Conservation (phyloP, 2,888 invertebrate species). For the Melipona beecheii region DNA sequence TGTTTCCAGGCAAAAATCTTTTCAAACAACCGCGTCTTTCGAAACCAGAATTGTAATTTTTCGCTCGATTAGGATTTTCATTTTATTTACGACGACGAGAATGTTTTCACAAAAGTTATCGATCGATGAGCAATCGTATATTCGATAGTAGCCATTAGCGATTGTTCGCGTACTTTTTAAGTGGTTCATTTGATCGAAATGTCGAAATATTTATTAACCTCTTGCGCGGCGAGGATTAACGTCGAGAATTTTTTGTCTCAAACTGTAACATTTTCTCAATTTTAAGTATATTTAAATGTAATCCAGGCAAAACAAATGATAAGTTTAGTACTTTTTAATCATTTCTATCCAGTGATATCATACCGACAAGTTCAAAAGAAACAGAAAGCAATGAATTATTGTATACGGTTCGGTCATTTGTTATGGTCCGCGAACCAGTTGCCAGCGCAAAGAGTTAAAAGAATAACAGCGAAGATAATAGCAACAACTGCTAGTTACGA, state of each 20-base stretch:
- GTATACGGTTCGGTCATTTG: too few species aligned
- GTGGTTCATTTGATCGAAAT: neutral
- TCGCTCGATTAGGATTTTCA: neutral
- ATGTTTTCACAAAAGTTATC: neutral
- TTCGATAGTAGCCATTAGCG: conserved; percentile 34
- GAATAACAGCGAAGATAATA: neutral
- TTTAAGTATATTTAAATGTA: too few species aligned
- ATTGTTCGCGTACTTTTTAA: neutral
- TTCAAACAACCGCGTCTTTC: conserved; percentile 8
- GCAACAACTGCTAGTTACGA: neutral
- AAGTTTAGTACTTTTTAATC: too few species aligned
- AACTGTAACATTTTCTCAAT: too few species aligned
- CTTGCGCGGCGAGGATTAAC: too few species aligned
- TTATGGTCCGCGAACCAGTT: too few species aligned
- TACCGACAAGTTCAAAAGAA: too few species aligned
- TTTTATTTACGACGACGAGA: conserved; percentile 39
- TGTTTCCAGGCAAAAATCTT: conserved; percentile 32
- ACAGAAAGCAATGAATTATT: too few species aligned
- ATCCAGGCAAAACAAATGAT: too few species aligned
- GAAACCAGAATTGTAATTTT: conserved; percentile 25
- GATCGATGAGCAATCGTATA: conserved; percentile 13
- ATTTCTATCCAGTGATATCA: too few species aligned
- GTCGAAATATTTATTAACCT: neutral
- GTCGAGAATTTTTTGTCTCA: too few species aligned
- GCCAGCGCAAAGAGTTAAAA: too few species aligned